Percentiles rank a stretch among this genome's conserved stretches.
phyloP scores from a whole-genome alignment of 2,888 invertebrate genomes.

The Nebria brevicollis region DNA sequence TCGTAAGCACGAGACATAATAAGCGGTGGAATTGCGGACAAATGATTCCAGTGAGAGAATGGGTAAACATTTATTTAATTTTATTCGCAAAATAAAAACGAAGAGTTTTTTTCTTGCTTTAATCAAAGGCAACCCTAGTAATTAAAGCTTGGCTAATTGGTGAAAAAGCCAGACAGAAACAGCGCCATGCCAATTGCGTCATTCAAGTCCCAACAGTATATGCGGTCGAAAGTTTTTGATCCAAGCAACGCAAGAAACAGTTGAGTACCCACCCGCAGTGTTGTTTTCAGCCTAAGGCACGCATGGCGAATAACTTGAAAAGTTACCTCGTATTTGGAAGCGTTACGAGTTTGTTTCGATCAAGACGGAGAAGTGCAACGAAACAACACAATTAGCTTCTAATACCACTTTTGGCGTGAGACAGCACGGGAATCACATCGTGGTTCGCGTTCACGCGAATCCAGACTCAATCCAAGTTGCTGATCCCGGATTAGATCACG shows the following conservation, averaged over 20 bases:
- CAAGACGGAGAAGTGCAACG: conserved; percentile 43
- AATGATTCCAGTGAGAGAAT: not conserved
- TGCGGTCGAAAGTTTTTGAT: conserved; percentile 20
- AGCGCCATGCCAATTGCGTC: not conserved
- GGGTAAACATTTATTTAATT: conserved; percentile 35
- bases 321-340: not conserved
- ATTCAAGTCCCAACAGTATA: not conserved
- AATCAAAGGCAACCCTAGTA: conserved; percentile 26
- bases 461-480: conserved; percentile 50
- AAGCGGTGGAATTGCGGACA: not conserved
- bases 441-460: conserved; percentile 34
- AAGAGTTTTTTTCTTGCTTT: conserved; percentile 25
- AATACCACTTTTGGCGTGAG: conserved; percentile 46
- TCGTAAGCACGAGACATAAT: not conserved
- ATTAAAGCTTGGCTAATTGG: conserved; percentile 37
- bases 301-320: conserved; percentile 35
- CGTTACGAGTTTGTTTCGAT: conserved; percentile 7
- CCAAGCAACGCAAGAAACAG: not conserved
- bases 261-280: not conserved
- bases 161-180: conserved; percentile 8
- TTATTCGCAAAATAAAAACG: conserved; percentile 30
- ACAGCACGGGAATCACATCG: conserved; percentile 49
- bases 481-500: conserved; percentile 51
- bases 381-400: conserved; percentile 48
- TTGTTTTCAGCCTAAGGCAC: conserved; percentile 30